These are phyloP conservation scores for Conops quadrifasciatus DNA, from an alignment of 2,888 invertebrate species.

Conservation along the genomic window DNA sequence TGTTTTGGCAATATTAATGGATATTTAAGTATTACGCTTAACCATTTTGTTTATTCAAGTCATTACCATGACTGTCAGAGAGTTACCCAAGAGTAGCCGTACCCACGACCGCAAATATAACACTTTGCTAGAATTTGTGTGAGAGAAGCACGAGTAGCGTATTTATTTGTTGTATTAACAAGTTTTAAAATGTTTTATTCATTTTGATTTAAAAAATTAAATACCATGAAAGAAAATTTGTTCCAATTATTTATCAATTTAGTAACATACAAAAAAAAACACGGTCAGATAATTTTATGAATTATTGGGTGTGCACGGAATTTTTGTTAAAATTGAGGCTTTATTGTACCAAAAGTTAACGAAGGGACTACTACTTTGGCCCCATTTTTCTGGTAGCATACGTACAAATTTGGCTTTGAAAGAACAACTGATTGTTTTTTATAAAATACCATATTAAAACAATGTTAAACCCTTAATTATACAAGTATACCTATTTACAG, in stretches of 20 bases:
- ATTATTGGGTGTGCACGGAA: background rate
- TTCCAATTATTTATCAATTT: background rate
- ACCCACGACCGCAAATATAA: no score
- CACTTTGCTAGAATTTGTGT: background rate
- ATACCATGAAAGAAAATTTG: conserved; percentile 1
- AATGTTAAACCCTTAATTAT: conserved; percentile 6
- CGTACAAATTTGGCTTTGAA: no score
- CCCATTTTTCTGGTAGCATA: no score
- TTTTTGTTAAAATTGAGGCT: conserved; percentile 4
- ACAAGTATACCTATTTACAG: conserved; percentile 63
- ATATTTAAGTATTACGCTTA: conserved; percentile 5
- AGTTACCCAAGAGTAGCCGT: background rate
- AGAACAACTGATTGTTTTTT: background rate
- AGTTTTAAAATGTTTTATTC: background rate
- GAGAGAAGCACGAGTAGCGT: background rate
- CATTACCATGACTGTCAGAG: background rate
- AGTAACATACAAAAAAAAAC: background rate
- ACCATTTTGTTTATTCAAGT: background rate
- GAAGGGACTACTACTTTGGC: no score
- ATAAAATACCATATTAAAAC: no score
- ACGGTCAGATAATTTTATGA: background rate
- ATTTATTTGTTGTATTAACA: conserved; percentile 22
- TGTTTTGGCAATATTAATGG: conserved; percentile 15
- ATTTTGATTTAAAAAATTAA: conserved; percentile 9
- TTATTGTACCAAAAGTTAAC: no score